Evolutionary conservation across 2,888 invertebrate species (phyloP).

Genomic region (Acronicta leporina): DNA sequence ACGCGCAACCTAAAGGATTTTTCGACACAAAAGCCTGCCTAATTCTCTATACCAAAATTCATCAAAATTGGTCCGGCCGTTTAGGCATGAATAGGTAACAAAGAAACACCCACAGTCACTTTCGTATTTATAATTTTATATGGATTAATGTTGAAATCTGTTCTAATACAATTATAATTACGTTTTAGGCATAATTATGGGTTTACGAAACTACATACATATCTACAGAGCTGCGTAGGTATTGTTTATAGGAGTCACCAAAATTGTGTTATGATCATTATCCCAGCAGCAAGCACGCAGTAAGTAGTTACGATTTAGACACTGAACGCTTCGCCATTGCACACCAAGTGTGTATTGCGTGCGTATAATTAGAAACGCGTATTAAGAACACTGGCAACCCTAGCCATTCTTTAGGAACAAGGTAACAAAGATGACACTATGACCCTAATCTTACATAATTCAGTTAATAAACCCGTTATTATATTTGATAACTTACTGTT

Average conservation of each 20-base stretch:
- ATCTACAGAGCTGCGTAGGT: conserved; percentile 1
- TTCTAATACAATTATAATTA: conserved; percentile 31
- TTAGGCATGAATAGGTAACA: too few species aligned
- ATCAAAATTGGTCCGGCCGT: too few species aligned
- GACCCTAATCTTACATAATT: conserved; percentile 54
- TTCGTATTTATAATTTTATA: too few species aligned
- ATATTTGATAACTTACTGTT: conserved; percentile 36
- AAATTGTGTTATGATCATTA: conserved; percentile 41
- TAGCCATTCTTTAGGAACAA: conserved; percentile 53
- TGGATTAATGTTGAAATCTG: conserved; percentile 1
- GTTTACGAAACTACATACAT: conserved; percentile 20
- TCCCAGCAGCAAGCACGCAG: conserved; percentile 37
- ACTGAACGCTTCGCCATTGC: conserved; percentile 23
- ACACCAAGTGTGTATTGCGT: conserved; percentile 60
- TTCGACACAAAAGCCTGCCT: too few species aligned
- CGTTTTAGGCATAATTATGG: conserved; percentile 8
- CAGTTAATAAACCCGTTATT: conserved; percentile 51
- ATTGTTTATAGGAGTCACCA: not conserved
- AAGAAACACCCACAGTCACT: too few species aligned
- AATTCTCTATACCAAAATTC: too few species aligned
- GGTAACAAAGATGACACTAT: conserved; percentile 49
- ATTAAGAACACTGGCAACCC: conserved; percentile 65
- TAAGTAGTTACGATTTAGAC: conserved; percentile 46
- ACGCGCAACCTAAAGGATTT: too few species aligned
- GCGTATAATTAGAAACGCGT: conserved; percentile 72